A percentile compares a stretch with the other conserved stretches of the same genome.
Conservation (phyloP, 2,797 vertebrate genomes). For the Podarcis siculus region DNA sequence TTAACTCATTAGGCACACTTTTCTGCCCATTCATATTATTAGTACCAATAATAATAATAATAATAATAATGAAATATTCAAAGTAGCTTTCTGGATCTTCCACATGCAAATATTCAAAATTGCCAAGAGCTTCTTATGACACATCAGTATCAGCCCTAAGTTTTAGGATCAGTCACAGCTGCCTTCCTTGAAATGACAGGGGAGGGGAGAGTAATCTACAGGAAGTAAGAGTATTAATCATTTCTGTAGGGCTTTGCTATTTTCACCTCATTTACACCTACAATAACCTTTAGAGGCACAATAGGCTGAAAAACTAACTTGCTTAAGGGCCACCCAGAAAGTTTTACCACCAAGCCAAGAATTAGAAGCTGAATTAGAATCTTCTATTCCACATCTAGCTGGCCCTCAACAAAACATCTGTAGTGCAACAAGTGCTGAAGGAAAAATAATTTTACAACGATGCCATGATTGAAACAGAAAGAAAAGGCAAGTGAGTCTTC, state of each 20-base stretch:
- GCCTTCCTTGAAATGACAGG: slow-evolving; percentile 12
- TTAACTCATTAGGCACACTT: background rate
- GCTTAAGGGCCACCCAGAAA: background rate
- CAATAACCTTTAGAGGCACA: background rate
- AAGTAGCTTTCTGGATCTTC: background rate
- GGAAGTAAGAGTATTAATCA: background rate
- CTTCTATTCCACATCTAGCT: background rate
- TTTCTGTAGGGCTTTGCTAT: background rate
- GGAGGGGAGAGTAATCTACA: background rate
- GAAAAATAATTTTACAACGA: background rate
- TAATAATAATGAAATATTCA: background rate
- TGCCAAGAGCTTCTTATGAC: background rate
- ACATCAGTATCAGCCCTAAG: slow-evolving; percentile 32
- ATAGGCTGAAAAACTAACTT: background rate
- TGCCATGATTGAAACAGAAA: too few species aligned
- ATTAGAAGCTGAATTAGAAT: background rate
- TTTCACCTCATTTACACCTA: background rate
- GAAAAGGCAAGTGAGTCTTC: background rate
- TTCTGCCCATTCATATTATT: background rate
- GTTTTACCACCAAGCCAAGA: background rate
- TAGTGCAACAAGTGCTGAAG: slow-evolving; percentile 4
- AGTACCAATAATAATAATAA: background rate
- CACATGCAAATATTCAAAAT: background rate
- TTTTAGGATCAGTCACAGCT: slow-evolving; percentile 26
- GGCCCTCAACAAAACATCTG: background rate